Percentiles rank a stretch among this genome's conserved stretches.
phyloP scores from a whole-genome alignment of 2,113 vertebrate genomes.

The Chaetura pelagica region DNA sequence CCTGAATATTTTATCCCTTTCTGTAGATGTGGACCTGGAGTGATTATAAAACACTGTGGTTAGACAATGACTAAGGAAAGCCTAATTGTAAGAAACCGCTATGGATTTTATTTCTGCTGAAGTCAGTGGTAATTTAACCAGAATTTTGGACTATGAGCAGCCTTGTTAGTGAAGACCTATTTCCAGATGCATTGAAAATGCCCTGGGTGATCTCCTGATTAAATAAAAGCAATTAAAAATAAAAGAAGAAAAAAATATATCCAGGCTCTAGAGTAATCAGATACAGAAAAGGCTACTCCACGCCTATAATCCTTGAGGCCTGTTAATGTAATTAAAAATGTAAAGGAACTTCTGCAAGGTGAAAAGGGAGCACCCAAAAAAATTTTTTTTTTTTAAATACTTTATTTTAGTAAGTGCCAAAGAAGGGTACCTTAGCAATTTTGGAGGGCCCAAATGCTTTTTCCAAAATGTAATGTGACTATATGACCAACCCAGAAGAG shows the following conservation, averaged over 20 bases:
- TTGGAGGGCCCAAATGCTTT: neutral
- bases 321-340: neutral
- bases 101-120: conserved; percentile 33
- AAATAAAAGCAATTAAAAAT: neutral
- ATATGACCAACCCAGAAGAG: neutral
- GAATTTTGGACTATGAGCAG: neutral
- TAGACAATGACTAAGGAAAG: conserved; percentile 27
- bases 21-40: neutral
- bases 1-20: neutral
- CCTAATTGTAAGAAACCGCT: conserved; percentile 8
- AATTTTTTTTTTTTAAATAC: neutral
- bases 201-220: neutral
- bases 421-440: neutral
- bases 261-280: neutral
- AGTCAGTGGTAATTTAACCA: conserved; percentile 42
- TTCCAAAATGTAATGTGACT: neutral
- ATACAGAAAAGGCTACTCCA: neutral
- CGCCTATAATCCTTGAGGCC: neutral
- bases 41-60: neutral
- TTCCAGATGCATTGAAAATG: neutral
- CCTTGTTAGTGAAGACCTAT: neutral
- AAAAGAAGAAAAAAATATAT: fast-evolving
- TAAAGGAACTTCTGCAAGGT: neutral
- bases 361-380: neutral
- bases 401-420: neutral